Percentiles rank a stretch among this genome's conserved stretches.
phyloP scores from a whole-genome alignment of 2,888 invertebrate genomes.

The Volucella bombylans region DNA sequence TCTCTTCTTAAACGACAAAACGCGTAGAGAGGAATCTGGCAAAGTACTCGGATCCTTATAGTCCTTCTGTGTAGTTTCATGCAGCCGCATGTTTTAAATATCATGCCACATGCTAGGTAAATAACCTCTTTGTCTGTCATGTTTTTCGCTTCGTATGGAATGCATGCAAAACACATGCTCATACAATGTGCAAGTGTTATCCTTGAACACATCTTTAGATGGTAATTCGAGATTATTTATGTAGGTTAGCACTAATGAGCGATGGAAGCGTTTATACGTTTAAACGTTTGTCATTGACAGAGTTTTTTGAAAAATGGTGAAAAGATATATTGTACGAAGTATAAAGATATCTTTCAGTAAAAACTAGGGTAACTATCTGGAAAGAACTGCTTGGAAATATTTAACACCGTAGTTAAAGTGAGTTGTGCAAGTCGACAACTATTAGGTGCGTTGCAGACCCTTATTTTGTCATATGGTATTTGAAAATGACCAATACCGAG shows the following conservation, averaged over 20 bases:
- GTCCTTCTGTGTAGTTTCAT: background rate
- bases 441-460: no score
- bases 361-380: no score
- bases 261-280: background rate
- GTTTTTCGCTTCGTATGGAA: background rate
- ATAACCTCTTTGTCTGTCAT: constrained; percentile 7
- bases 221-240: constrained; percentile 44
- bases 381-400: no score
- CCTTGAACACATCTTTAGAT: constrained; percentile 24
- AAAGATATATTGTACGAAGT: no score
- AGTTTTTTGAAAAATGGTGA: no score
- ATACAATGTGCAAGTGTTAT: background rate
- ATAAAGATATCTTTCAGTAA: no score
- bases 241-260: background rate
- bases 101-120: constrained; percentile 15
- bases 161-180: background rate
- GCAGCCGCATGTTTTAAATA: constrained; percentile 1
- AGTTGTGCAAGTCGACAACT: no score
- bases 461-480: no score
- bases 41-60: background rate
- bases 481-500: no score
- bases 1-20: constrained; percentile 15
- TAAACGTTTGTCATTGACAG: no score
- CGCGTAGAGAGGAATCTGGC: background rate
- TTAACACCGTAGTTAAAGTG: no score